Base-by-base conservation (phyloP, 2,888 invertebrate species). In the Thelaira solivaga region DNA sequence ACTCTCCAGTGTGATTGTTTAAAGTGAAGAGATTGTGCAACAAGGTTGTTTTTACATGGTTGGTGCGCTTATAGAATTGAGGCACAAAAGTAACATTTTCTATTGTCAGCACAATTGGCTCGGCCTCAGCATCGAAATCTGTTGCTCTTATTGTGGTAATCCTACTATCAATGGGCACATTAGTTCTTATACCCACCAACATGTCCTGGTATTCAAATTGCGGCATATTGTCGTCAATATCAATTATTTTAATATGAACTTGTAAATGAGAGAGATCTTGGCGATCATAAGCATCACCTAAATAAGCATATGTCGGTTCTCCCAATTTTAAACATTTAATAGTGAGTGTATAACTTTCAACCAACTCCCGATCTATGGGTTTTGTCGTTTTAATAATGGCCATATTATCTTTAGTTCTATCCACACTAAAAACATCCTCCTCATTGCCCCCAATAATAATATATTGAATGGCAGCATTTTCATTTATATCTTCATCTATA, bases 171-270 rank as follows among this genome's bases (percentile, higher is more conserved):
- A 94, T 90, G 1, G 94, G 93, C 0, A 94, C 93, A 84, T 94
- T 94, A 1, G 94, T 90, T 43, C 94, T 90, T 0, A 95, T 94
- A 1, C 95, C 94, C 5, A 94, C 89, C 0, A 94, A 93, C 45
- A 91, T 91, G 78, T 92, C 91, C 2, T 91, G 90, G 22, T 90
- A 90, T 39, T 90, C 90, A 76, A 95, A 95, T 80, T 91, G 89
- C 0, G 95, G 95, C 34, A 92, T 86, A 84, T 95, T 94, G 82
- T 95, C 95, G 82, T 95, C 95, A 16, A 94, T 90, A 81, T 95
- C 95, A 2, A 91, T 80, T 0, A 95, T 89, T 83, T 90, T 92
- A 1, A 95, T 89, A 0, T 91, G 84, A 0, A 94, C 89, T 85
- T 93, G 92, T 3, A 92, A 90, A 86, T 94, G 93, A 1, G 93